Conservation (phyloP, 2,888 invertebrate species). For the Linnaemya vulpina region DNA sequence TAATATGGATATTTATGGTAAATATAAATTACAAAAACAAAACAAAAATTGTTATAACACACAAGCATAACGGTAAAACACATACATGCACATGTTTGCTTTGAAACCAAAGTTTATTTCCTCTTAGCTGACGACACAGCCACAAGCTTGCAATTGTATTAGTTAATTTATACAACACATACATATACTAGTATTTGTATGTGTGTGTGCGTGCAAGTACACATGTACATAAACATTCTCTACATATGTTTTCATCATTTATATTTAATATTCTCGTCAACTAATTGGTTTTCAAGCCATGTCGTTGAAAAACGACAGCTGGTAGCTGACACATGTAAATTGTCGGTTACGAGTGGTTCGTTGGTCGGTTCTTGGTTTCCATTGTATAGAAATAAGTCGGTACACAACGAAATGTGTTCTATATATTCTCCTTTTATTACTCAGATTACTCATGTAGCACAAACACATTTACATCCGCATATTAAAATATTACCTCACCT, state of each 20-base stretch:
- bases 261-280: constrained; percentile 57
- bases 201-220: background rate
- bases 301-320: constrained; percentile 61
- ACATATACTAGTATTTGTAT: background rate
- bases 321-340: constrained; percentile 59
- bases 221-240: background rate
- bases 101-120: constrained; percentile 40
- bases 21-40: constrained; percentile 22
- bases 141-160: background rate
- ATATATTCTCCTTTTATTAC: constrained; percentile 24
- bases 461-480: constrained; percentile 36
- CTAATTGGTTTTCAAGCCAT: constrained; percentile 70
- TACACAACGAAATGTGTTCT: background rate
- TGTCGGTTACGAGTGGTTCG: constrained; percentile 26
- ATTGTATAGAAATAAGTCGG: constrained; percentile 9
- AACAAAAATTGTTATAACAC: constrained; percentile 15
- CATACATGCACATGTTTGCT: background rate
- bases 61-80: background rate
- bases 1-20: constrained; percentile 48
- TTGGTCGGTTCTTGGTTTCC: constrained; percentile 24
- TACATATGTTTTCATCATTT: constrained; percentile 45
- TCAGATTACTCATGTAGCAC: constrained; percentile 33
- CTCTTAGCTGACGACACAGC: constrained; percentile 2
- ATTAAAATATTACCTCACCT: constrained; percentile 34
- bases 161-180: background rate